These are phyloP conservation scores for Mus spretus DNA, from an alignment of 2,797 vertebrate genomes.

Conservation along the genomic window DNA sequence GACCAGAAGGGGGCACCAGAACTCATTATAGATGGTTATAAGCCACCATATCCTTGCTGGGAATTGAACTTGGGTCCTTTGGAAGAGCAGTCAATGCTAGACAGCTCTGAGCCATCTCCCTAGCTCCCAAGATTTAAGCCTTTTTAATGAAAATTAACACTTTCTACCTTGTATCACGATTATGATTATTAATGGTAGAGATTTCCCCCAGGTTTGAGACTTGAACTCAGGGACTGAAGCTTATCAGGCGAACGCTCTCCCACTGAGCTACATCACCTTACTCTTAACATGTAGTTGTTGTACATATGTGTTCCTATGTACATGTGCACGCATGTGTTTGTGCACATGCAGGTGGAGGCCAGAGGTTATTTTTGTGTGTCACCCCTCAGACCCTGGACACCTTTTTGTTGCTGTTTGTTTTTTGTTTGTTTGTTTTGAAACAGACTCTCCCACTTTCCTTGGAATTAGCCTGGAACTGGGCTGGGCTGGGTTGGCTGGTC, in stretches of 20 bases:
- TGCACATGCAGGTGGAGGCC: neutral
- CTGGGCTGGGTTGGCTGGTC: neutral
- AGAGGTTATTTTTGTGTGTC: neutral
- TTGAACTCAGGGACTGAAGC: neutral
- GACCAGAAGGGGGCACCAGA: neutral
- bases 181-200: neutral
- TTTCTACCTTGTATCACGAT: neutral
- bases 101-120: neutral
- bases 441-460: neutral
- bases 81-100: neutral
- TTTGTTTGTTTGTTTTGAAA: neutral
- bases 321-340: neutral
- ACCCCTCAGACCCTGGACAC: neutral
- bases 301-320: neutral
- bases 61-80: neutral
- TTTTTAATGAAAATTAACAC: neutral
- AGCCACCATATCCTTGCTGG: neutral
- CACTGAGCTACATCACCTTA: neutral
- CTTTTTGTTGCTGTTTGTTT: neutral
- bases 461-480: neutral
- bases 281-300: neutral
- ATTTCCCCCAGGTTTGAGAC: neutral
- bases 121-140: neutral
- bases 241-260: neutral
- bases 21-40: neutral